Percentiles rank a stretch among this genome's conserved stretches.
Evolutionary conservation across 2,113 vertebrate species (phyloP).

Genomic region (Stigmatopora nigra): DNA sequence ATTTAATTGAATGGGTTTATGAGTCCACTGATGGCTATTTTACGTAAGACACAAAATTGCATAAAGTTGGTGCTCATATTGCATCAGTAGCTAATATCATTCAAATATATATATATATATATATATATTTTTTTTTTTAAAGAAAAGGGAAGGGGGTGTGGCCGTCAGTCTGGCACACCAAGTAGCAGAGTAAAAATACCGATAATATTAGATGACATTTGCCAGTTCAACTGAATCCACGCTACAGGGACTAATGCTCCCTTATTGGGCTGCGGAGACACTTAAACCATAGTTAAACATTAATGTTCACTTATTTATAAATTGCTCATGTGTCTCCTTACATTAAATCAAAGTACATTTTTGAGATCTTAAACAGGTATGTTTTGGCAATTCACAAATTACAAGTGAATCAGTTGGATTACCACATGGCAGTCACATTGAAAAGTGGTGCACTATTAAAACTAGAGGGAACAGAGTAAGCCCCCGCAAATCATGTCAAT

Average conservation of each 20-base stretch:
- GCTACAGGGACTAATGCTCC: conserved; percentile 18
- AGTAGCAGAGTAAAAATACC: neutral
- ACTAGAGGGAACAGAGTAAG: conserved; percentile 35
- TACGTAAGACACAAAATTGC: neutral
- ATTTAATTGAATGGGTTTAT: neutral
- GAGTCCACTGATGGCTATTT: neutral
- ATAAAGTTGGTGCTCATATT: neutral
- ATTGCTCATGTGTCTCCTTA: conserved; percentile 35
- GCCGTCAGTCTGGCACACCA: neutral
- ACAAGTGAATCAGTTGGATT: conserved; percentile 21
- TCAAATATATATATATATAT: too few species aligned
- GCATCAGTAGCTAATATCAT: neutral
- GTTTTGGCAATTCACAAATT: conserved; percentile 28
- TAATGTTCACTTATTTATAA: conserved; percentile 48
- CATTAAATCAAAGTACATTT: neutral
- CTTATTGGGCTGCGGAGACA: conserved; percentile 23
- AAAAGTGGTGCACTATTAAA: conserved; percentile 19
- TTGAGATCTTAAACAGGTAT: neutral
- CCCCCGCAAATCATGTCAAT: conserved; percentile 59
- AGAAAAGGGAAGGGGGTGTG: neutral
- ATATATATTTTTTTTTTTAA: too few species aligned
- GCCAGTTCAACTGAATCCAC: conserved; percentile 1
- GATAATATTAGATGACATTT: neutral
- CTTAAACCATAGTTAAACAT: conserved; percentile 49
- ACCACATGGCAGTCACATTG: conserved; percentile 29